Evolutionary conservation across 1,140 invertebrate genomes (phyloP), one percentile per base, ranked within the genome.

Genomic region (Scaptomyza pallida): DNA sequence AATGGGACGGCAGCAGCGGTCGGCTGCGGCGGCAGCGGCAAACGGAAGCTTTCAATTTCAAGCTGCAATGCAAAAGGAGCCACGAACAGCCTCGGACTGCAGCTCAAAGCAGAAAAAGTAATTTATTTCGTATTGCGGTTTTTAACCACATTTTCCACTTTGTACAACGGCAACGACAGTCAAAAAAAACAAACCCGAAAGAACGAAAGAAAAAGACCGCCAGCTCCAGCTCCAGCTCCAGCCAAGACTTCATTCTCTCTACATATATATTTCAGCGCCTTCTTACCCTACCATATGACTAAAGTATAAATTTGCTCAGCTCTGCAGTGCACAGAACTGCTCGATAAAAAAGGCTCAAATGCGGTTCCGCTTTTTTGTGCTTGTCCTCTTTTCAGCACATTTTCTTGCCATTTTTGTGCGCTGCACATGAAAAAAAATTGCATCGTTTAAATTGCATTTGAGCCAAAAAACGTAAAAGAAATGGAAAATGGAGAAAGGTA

Each of bases 91-190:
- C 63, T 81, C 62, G 78, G 60, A 74, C 79, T 72, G 62, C 77
- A 78, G 56, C 78, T 78, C 82, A 86, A 88, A 88, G 83, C 78
- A 82, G 82, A 88, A 88, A 88, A 88, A 88, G 82, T 89, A 88
- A 88, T 88, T 88, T 88, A 88, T 88, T 88, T 88, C 82, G 78
- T 88, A 89, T 89, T 88, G 82, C 82, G 82, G 82, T 88, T 88
- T 88, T 88, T 88, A 89, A 88, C 82, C 82, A 88, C 82, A 88
- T 88, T 88, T 88, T 88, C 82, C 82, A 88, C 82, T 88, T 88
- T 88, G 82, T 86, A 88, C 81, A 82, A 77, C 82, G 64, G 82
- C 81, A 86, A 81, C 81, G 81, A 88, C 77, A 85, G 81, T 78
- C 81, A 54, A 85, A 37, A 37, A 37, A 35, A 26, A 26, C 2